Evolutionary conservation across 2,797 vertebrate genomes (phyloP).

Genomic region (Sandelia bainsii): DNA sequence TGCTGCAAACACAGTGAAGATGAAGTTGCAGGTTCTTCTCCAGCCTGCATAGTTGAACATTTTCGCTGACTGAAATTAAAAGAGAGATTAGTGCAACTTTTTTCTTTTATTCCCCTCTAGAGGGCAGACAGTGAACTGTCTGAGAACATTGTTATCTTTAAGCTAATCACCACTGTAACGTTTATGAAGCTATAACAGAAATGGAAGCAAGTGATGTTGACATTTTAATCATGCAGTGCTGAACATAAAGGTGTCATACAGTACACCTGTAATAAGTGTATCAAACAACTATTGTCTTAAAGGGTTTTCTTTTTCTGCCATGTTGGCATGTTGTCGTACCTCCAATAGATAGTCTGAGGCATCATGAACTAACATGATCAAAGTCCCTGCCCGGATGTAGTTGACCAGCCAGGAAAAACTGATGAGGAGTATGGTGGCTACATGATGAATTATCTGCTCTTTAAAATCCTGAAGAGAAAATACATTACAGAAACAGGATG

Average conservation of each 20-base stretch:
- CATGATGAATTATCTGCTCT: conserved; percentile 94
- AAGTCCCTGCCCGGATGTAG: conserved; percentile 93
- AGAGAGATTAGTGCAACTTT: conserved; percentile 8
- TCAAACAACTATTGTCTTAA: not conserved
- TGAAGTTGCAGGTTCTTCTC: conserved; percentile 93
- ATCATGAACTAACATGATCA: conserved; percentile 95
- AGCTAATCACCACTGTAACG: not conserved
- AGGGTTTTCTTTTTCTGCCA: not conserved
- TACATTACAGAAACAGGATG: not conserved
- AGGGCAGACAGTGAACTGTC: conserved; percentile 59
- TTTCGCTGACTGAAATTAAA: conserved; percentile 89
- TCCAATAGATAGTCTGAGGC: conserved; percentile 93
- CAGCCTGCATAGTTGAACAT: conserved; percentile 98
- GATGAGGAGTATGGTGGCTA: conserved; percentile 93
- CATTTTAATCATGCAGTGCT: not conserved
- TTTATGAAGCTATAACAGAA: not conserved
- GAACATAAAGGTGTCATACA: no score
- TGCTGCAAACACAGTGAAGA: conserved; percentile 91
- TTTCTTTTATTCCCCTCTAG: conserved; percentile 54
- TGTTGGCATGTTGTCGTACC: conserved; percentile 76
- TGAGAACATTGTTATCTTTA: not conserved
- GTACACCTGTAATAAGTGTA: not conserved
- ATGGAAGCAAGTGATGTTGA: no score
- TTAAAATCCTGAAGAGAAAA: conserved; percentile 90
- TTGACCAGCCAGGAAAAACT: conserved; percentile 96